Base-by-base conservation (phyloP, 2,888 invertebrate genomes). In the Tenthredo amoena region DNA sequence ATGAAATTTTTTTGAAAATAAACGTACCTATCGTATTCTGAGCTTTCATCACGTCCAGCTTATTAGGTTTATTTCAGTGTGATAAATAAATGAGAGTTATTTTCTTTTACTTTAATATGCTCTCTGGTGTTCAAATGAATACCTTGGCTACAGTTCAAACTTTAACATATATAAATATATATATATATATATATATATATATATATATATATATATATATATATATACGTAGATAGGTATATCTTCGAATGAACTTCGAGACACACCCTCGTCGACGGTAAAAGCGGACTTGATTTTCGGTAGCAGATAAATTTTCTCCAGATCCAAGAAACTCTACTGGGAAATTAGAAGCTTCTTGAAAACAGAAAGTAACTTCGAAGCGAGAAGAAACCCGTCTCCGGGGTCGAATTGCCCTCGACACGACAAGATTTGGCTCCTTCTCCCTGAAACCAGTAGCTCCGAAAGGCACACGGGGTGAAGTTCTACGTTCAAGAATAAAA, bases 261-360 rank as follows among this genome's bases (percentile, higher is more conserved):
- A 34, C 21, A 83, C 18, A 83, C 71, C 83, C 43, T 10, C 34
- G 43, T 68, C 31, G 83, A 65, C 47, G 43, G 31, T 50, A 68
- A 68, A 71, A 71, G 43, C 37, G 68, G 47, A 21, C 68, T 47
- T 71, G 68, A 83, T 83, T 83, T 83, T 83, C 34, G 47, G 68
- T 71, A 47, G 83, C 31, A 83, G 83, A 83, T 83, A 83, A 83
- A 83, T 83, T 83, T 50, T 21, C 65, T 62, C 71, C 85, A 79
- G 84, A 79, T 84, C 68, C 72, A 40, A 62, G 83, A 83, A 83
- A 83, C 83, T 83, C 83, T 47, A 43, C 71, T 83, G 83, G 83
- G 83, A 83, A 83, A 83, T 83, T 83, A 83, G 71, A 83, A 71
- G 83, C 83, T 83, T 68, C 83, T 83, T 65, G 71, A 68, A 83